phyloP scores from a whole-genome alignment of 2,888 invertebrate species.

The Zhuqinia jingwanae region DNA sequence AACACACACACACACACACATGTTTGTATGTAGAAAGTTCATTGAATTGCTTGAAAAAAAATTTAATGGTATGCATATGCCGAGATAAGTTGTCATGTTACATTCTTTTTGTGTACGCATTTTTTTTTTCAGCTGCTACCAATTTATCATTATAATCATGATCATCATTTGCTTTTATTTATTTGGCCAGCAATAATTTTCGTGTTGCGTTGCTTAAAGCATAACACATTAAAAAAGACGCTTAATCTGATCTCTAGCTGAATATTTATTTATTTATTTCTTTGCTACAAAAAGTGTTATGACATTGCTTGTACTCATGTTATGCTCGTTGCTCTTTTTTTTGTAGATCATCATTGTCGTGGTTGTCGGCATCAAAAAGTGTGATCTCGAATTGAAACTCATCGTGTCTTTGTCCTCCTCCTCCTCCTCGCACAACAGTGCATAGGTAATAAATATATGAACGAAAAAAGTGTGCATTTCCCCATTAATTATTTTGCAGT shows the following conservation, averaged over 20 bases:
- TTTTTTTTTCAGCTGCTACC: conserved; percentile 21
- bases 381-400: conserved; percentile 66
- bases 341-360: conserved; percentile 44
- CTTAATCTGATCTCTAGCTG: background rate
- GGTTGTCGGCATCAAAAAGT: conserved; percentile 48
- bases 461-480: conserved; percentile 51
- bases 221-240: background rate
- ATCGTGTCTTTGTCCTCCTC: conserved; percentile 61
- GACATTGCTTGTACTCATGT: conserved; percentile 21
- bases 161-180: background rate
- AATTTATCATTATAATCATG: conserved; percentile 17
- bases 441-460: conserved; percentile 4
- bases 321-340: conserved; percentile 7
- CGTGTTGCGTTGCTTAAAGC: background rate
- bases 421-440: background rate
- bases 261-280: background rate
- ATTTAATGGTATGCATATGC: too few species aligned
- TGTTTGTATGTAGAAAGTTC: too few species aligned
- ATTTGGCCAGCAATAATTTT: background rate
- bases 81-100: background rate
- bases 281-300: conserved; percentile 23
- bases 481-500: conserved; percentile 53
- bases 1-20: too few species aligned
- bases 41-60: too few species aligned
- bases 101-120: conserved; percentile 1